Conservation (phyloP, 2,113 vertebrate genomes). For the Heteronetta atricapilla region DNA sequence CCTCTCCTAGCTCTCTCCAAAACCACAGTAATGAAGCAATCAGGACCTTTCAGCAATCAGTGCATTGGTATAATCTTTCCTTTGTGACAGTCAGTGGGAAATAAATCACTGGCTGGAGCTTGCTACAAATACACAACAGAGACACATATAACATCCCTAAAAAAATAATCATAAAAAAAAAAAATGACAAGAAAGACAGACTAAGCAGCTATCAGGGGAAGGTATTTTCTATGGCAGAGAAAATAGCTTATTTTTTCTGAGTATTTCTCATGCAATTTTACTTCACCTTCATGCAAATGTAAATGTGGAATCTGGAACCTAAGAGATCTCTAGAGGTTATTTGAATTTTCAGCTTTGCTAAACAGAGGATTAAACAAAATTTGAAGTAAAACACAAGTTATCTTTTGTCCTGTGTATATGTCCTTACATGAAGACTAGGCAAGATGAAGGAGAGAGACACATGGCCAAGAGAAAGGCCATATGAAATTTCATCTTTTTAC, state of each 20-base stretch:
- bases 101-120: not conserved
- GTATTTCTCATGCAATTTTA: not conserved
- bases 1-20: not conserved
- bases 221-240: not conserved
- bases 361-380: not conserved
- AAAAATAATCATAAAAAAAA: no score
- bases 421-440: not conserved
- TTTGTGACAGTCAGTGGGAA: not conserved
- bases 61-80: not conserved
- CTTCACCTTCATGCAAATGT: not conserved
- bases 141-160: not conserved
- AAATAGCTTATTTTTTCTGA: slow-evolving; percentile 4
- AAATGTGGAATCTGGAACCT: not conserved
- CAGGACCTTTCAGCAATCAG: slow-evolving; percentile 1
- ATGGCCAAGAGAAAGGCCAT: not conserved
- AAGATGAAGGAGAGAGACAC: not conserved
- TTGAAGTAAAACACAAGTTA: not conserved
- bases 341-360: slow-evolving; percentile 14
- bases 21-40: not conserved
- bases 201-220: not conserved
- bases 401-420: not conserved
- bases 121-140: not conserved
- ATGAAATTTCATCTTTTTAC: not conserved
- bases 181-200: not conserved
- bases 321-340: not conserved